Base-by-base conservation (phyloP, 2,113 vertebrate species). In the Gobiocypris rarus region DNA sequence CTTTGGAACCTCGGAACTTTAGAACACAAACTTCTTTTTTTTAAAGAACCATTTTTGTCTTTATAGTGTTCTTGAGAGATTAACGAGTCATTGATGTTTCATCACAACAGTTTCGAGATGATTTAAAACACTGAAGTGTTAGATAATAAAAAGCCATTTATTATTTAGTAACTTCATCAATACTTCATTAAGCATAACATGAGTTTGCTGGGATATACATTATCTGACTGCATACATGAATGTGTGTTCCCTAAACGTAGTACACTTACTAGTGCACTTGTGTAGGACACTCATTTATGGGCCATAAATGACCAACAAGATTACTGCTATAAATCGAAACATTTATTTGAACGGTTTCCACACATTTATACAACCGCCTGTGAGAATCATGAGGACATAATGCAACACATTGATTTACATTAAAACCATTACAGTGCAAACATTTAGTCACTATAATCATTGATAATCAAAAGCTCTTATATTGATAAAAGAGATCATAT, bases 331-430 rank as follows among this genome's bases (percentile, higher is more conserved):
- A 63, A 26, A 63, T 26, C 41, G 65, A 48, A 28, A 79, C 58
- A 28, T 79, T 79, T 79, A 63, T 63, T 79, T 63, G 24, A 79
- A 79, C 9, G 3, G 11, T 19, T 63, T 63, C 58, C 41, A 79
- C 58, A 17, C 9, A 17, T 78, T 28, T 50, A 22, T 61, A 41
- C 10, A 22, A 56, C 9, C n/a, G 28, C 7, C 52, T 54, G 52
- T 54, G 52, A 54, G 52, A 54, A 54, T 54, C 13, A 43, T 48
- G 10, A 41, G 41, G 45, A 28, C 54, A 31, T 22, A 78, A 43
- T 59, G 31, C n/a, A 26, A 43, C 61, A 45, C 58, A 79, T 6
- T n/a, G 48, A 76, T 63, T 79, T 48, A 77, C 76, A 79, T 79
- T 63, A 1, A 79, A 63, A 9, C 6, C 6, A 41, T 75, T 54